Evolutionary conservation across 2,888 invertebrate genomes (phyloP), one percentile per base, ranked within the genome.

Genomic region (Kryphioiulus occultus): DNA sequence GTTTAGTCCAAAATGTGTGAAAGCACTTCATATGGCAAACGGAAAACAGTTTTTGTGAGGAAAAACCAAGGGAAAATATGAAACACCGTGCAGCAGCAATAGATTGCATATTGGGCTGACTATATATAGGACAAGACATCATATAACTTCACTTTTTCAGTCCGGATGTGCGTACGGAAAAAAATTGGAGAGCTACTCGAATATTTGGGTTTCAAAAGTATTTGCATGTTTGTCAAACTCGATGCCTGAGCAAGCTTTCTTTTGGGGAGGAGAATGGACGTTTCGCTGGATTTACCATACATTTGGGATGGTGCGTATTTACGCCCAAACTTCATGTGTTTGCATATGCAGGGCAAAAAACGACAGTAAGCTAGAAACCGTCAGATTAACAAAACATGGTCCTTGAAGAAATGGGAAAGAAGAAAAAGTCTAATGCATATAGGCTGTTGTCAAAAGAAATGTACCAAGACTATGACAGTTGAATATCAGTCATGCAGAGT

Each of bases 151-250:
- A 26, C 68, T 7, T 68, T 68, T 68, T 68, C 68, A 26, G 68
- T 1, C 22, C 68, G 68, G 68, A 68, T 26, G 22, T 68, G 22
- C 26, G 68, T 68, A 68, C 26, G 1, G 22, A 68, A 68, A 68
- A 44, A 44, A 44, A 44, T 68, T 68, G 26, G 68, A 68, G 68
- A 68, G 68, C 68, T 68, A 5, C 68, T 68, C 26, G 68, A 68
- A 68, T 68, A 68, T 68, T 22, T 68, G 68, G 68, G 26, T 68
- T 68, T 22, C 26, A 68, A 68, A 68, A 68, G 68, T 68, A 68
- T 68, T 68, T 68, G 68, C 68, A 68, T 68, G 68, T 68, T 22
- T 68, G 68, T 68, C 68, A 68, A 68, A 26, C 26, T 22, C 7
- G 68, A 68, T 68, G 68, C 68, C 4, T 68, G 68, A 10, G 53